Conservation (phyloP, 2,797 vertebrate species). For the Acropternis orthonyx region DNA sequence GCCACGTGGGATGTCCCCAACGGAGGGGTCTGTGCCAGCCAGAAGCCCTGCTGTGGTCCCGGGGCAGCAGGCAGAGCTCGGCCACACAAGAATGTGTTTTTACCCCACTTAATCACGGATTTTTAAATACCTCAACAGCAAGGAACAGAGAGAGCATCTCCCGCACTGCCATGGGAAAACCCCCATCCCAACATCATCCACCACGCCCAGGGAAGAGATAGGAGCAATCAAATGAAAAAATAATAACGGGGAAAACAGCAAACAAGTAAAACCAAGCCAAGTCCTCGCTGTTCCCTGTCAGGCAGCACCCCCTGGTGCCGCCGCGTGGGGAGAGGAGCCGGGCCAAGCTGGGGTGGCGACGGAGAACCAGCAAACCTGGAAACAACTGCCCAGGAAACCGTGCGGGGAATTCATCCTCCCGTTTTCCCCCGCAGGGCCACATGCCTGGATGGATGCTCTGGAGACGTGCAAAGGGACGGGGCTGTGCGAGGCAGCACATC, state of each 20-base stretch:
- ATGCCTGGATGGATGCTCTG: accelerated
- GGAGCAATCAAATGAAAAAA: background rate
- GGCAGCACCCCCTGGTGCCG: conserved; percentile 76
- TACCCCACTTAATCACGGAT: background rate
- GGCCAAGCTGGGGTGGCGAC: no score
- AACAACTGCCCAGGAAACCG: background rate
- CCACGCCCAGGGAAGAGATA: background rate
- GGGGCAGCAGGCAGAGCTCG: background rate
- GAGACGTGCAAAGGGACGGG: background rate
- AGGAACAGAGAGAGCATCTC: background rate
- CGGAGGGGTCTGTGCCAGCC: accelerated
- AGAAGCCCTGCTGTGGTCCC: background rate
- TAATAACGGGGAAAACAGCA: accelerated
- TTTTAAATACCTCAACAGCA: background rate
- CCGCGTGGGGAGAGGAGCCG: background rate
- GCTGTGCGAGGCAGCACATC: no score
- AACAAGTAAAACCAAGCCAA: background rate
- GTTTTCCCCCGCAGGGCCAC: accelerated
- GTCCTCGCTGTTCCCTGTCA: background rate
- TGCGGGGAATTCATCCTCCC: accelerated
- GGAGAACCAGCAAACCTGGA: background rate
- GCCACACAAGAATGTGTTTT: background rate
- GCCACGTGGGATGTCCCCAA: accelerated
- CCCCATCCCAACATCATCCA: background rate
- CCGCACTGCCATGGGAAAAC: background rate